phyloP scores from a whole-genome alignment of 2,888 invertebrate genomes.

The Caenorhabditis auriculariae region DNA sequence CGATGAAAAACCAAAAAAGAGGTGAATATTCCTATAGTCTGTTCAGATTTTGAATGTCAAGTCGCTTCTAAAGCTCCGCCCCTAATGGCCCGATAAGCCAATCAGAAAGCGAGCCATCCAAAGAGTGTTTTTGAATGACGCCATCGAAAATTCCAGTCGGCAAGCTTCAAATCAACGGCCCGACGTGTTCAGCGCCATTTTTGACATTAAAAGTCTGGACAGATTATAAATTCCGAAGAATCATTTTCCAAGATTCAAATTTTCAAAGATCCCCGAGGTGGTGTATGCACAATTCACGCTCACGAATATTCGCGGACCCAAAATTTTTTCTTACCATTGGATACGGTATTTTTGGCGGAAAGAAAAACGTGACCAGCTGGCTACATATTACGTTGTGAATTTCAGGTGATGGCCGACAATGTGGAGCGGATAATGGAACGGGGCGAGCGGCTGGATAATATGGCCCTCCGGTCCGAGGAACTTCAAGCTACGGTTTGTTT shows the following conservation, averaged over 20 bases:
- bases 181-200: constrained; percentile 58
- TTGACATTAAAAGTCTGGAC: constrained; percentile 58
- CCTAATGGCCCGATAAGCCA: no score
- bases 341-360: no score
- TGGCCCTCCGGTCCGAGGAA: constrained; percentile 46
- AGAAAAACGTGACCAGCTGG: not conserved
- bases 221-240: constrained; percentile 56
- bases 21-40: no score
- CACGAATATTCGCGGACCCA: no score
- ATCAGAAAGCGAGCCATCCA: no score
- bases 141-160: constrained; percentile 22
- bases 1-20: no score
- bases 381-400: not conserved
- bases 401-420: constrained; percentile 60
- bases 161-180: constrained; percentile 54
- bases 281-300: no score
- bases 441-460: constrained; percentile 58
- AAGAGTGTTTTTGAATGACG: not conserved
- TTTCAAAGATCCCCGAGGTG: not conserved
- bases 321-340: not conserved
- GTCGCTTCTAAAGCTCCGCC: no score
- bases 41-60: no score
- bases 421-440: constrained; percentile 57
- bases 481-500: constrained; percentile 43
- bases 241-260: no score